phyloP scores from a whole-genome alignment of 2,888 invertebrate species.

The Pollenia amentaria region DNA sequence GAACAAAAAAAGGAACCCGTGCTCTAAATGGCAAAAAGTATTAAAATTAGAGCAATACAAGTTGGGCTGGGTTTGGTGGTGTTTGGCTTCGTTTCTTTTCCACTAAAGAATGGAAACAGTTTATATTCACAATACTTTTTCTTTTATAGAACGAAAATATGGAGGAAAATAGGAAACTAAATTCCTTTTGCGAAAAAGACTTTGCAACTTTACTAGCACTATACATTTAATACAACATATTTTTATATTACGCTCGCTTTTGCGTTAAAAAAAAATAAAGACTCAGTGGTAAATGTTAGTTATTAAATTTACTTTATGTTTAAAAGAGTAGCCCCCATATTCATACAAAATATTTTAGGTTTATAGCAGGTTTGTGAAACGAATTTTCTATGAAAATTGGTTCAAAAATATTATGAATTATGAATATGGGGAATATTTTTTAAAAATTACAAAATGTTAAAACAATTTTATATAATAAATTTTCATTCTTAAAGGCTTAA shows the following conservation, averaged over 20 bases:
- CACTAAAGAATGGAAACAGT: constrained; percentile 19
- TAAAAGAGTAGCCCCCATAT: too few relatives aligned
- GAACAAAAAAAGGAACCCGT: constrained; percentile 21
- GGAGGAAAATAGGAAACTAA: constrained; percentile 18
- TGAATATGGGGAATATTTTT: too few relatives aligned
- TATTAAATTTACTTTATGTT: not conserved
- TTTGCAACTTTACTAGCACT: constrained; percentile 28
- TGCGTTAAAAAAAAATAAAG: not conserved
- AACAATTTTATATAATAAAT: too few relatives aligned
- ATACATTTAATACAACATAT: constrained; percentile 22
- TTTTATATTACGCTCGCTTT: constrained; percentile 29
- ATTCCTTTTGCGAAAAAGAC: constrained; percentile 20
- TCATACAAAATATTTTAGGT: too few relatives aligned
- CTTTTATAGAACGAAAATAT: constrained; percentile 6
- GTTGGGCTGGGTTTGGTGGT: constrained; percentile 37
- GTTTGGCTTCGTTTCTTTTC: not conserved
- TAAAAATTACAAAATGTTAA: too few relatives aligned
- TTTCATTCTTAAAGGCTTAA: too few relatives aligned
- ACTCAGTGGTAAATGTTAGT: constrained; percentile 13
- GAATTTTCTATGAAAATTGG: too few relatives aligned
- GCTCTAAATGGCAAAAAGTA: not conserved
- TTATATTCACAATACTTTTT: constrained; percentile 44
- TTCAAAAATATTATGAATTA: too few relatives aligned
- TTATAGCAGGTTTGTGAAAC: too few relatives aligned
- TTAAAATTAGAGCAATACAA: constrained; percentile 52